These are phyloP conservation scores for Daboia siamensis DNA, from an alignment of 2,113 vertebrate species.

Conservation along the genomic window DNA sequence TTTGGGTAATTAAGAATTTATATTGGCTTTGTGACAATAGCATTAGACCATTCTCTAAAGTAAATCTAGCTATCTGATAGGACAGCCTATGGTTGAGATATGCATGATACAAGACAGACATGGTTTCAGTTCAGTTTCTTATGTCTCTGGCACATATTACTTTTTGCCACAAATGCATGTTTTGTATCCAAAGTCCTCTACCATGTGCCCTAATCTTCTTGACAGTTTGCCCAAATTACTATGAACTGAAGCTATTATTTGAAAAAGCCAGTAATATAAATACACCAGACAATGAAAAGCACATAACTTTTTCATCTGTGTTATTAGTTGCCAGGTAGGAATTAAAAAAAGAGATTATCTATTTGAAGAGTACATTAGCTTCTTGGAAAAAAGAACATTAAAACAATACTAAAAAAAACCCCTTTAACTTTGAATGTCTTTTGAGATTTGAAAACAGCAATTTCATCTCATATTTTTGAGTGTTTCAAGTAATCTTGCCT, in stretches of 20 bases:
- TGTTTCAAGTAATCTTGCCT: slow-evolving; percentile 47
- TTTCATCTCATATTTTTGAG: slow-evolving; percentile 41
- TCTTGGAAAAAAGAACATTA: slow-evolving; percentile 12
- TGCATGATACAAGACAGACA: slow-evolving; percentile 45
- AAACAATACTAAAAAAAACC: neutral
- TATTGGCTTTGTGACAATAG: neutral
- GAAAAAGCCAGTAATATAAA: slow-evolving; percentile 60
- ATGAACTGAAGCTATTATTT: slow-evolving; percentile 61
- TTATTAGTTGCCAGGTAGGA: slow-evolving; percentile 60
- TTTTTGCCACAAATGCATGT: slow-evolving; percentile 55
- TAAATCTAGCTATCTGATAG: slow-evolving; percentile 7
- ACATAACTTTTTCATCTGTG: slow-evolving; percentile 48
- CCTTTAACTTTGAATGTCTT: slow-evolving; percentile 38
- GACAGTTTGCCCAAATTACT: slow-evolving; percentile 59
- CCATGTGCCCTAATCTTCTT: slow-evolving; percentile 64
- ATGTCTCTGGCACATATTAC: slow-evolving; percentile 46
- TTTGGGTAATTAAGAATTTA: neutral
- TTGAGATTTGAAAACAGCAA: slow-evolving; percentile 28
- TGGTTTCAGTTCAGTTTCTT: slow-evolving; percentile 47
- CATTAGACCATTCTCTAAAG: slow-evolving; percentile 8
- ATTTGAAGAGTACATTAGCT: slow-evolving; percentile 53
- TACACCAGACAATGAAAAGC: slow-evolving; percentile 42
- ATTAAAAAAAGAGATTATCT: slow-evolving; percentile 55
- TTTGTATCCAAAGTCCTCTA: slow-evolving; percentile 55
- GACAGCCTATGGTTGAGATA: neutral